Percentiles rank a stretch among this genome's conserved stretches.
These are phyloP conservation scores for Plutomurus gul DNA, from an alignment of 1,140 invertebrate species.

Conservation along the genomic window DNA sequence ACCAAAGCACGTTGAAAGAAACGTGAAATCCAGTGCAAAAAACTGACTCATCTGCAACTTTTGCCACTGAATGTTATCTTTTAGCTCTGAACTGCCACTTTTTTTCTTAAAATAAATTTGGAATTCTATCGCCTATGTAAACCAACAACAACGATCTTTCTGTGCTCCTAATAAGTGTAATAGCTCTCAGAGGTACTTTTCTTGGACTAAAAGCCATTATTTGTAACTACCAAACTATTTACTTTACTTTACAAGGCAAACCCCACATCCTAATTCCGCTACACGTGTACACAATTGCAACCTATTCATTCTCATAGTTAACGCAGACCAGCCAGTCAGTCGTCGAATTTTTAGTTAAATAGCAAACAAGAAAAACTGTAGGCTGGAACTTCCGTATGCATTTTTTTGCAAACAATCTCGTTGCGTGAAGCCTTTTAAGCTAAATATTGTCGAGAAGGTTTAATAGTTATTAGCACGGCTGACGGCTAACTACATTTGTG, in stretches of 20 bases:
- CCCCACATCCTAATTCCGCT: not conserved
- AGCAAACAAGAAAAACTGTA: not conserved
- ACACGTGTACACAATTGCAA: not conserved
- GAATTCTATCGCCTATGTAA: not conserved
- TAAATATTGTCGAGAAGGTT: not conserved
- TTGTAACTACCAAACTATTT: not conserved
- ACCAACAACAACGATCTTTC: not conserved
- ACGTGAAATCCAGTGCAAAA: not conserved
- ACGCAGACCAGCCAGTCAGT: no score
- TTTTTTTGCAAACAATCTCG: not conserved
- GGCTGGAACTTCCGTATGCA: not conserved
- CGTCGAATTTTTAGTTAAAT: no score
- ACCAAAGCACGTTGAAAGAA: not conserved
- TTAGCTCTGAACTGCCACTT: not conserved
- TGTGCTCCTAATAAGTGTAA: not conserved
- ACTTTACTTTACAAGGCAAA: not conserved
- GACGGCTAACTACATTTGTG: not conserved
- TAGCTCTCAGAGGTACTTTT: not conserved
- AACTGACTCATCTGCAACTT: not conserved
- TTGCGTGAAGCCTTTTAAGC: not conserved
- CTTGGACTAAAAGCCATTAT: not conserved
- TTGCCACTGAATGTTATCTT: slow-evolving; percentile 1
- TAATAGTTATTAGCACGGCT: slow-evolving; percentile 17
- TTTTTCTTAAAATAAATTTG: slow-evolving; percentile 4
- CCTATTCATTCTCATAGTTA: not conserved